A percentile compares a stretch with the other conserved stretches of the same genome.
phyloP scores from a whole-genome alignment of 1,140 invertebrate species.

The Drosophila sproati region DNA sequence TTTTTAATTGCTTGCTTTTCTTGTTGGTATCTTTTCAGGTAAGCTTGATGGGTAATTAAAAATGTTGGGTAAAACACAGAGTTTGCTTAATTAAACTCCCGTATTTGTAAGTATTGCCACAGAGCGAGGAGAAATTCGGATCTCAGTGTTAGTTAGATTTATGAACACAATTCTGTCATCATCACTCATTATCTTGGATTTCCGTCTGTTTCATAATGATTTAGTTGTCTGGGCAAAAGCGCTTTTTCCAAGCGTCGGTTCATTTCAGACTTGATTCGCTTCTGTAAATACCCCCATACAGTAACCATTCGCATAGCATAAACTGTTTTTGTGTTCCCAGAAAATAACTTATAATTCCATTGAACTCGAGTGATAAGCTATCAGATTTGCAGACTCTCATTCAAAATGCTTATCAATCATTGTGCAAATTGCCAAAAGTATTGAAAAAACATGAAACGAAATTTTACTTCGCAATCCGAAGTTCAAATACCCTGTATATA shows the following conservation, averaged over 20 bases:
- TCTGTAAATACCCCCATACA: too few relatives aligned
- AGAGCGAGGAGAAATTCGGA: background rate
- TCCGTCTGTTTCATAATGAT: too few relatives aligned
- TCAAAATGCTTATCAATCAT: slow-evolving; percentile 6
- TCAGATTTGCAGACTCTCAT: slow-evolving; percentile 1
- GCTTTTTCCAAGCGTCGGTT: too few relatives aligned
- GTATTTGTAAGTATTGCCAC: slow-evolving; percentile 11
- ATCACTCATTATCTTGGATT: too few relatives aligned
- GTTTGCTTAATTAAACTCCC: background rate
- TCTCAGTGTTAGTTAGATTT: too few relatives aligned
- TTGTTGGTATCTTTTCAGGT: slow-evolving; percentile 25
- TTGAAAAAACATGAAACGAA: background rate
- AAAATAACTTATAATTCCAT: background rate
- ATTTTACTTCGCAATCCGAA: background rate
- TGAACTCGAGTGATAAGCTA: slow-evolving; percentile 11
- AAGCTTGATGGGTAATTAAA: background rate
- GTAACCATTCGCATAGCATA: too few relatives aligned
- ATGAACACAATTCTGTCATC: too few relatives aligned
- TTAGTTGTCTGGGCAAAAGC: too few relatives aligned
- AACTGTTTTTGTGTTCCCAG: background rate
- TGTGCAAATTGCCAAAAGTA: background rate
- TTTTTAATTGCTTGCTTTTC: background rate
- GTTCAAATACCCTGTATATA: slow-evolving; percentile 1
- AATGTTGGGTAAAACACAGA: background rate
- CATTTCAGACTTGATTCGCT: background rate